Percentiles rank a stretch among this genome's conserved stretches.
These are phyloP conservation scores for Heliconius charithonia DNA, from an alignment of 2,888 invertebrate species.

Conservation along the genomic window DNA sequence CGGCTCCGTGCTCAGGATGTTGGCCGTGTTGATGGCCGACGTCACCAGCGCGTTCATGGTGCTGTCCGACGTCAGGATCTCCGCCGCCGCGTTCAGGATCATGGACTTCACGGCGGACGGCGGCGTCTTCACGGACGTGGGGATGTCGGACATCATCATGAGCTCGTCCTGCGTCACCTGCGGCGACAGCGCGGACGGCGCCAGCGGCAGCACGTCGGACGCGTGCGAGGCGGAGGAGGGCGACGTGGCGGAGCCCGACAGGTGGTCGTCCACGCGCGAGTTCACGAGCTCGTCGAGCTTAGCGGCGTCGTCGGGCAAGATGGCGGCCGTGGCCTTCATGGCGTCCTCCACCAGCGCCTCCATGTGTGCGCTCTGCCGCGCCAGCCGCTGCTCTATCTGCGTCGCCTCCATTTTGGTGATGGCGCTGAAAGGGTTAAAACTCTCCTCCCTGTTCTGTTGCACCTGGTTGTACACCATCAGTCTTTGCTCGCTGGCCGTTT, in stretches of 20 bases:
- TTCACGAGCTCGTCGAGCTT: slow-evolving; percentile 85
- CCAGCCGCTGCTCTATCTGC: slow-evolving; percentile 69
- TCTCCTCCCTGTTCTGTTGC: slow-evolving; percentile 54
- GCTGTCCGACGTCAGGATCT: slow-evolving; percentile 86
- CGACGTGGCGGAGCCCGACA: slow-evolving; percentile 65
- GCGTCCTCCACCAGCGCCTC: slow-evolving; percentile 79
- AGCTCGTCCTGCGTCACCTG: slow-evolving; percentile 63
- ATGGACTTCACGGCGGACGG: slow-evolving; percentile 89
- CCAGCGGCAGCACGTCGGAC: slow-evolving; percentile 68
- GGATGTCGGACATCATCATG: slow-evolving; percentile 72
- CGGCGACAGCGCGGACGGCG: slow-evolving; percentile 67
- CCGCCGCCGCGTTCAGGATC: slow-evolving; percentile 89
- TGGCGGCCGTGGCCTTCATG: slow-evolving; percentile 75
- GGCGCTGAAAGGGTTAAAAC: slow-evolving; percentile 71
- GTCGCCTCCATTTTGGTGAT: slow-evolving; percentile 71
- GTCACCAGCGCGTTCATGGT: slow-evolving; percentile 84
- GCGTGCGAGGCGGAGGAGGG: slow-evolving; percentile 67
- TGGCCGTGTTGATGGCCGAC: slow-evolving; percentile 80
- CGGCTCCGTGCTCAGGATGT: slow-evolving; percentile 71
- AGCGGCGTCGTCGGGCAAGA: slow-evolving; percentile 72
- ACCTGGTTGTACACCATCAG: slow-evolving; percentile 64
- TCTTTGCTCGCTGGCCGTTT: slow-evolving; percentile 56
- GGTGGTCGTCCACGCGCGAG: slow-evolving; percentile 71
- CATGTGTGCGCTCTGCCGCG: slow-evolving; percentile 76
- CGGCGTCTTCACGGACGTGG: slow-evolving; percentile 80